Evolutionary conservation across 2,113 vertebrate species (phyloP), one percentile per base, ranked within the genome.

Genomic region (Cyanoramphus novaezelandiae): DNA sequence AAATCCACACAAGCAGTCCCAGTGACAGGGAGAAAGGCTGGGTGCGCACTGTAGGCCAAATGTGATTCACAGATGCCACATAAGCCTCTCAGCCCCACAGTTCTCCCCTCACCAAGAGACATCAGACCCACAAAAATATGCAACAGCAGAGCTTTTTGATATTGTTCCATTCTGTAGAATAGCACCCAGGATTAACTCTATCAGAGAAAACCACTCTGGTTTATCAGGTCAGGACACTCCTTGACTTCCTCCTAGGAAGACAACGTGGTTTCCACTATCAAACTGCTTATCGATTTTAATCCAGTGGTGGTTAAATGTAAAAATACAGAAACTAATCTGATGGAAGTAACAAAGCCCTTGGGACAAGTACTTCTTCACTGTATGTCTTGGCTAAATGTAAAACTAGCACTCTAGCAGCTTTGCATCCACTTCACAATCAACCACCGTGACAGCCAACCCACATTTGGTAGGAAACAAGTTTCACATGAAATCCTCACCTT

Each of bases 381-480:
- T 1, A 2, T 12, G 49, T 82, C 93, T 87, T n/a, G 23, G 7
- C 44, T 76, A 65, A 75, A 85, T 29, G 57, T 62, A 89, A 60
- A 87, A 41, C 23, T 62, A 41, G 46, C 46, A 85, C 23, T 31
- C 46, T 13, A 18, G 75, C 25, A 65, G 78, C 31, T 88, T 52
- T 52, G n/a, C 59, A 74, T 37, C 49, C 79, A 69, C 59, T 90
- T 88, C 59, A 80, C 17, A 50, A 33, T 37, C 75, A 93, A 47
- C 71, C 71, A 88, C 53, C 0, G 0, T 59, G 76, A 75, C 14
- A 0, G 28, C 6, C 24, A 77, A 27, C 53, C 53, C 63, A 80
- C 19, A 0, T 9, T 25, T 20, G 41, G 37, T 31, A 83, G 37
- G 63, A 92, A 87, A 74, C 25, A 31, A 67, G 31, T 15, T 46